A percentile compares a stretch with the other conserved stretches of the same genome.
These are phyloP conservation scores for Odocoileus virginianus DNA, from an alignment of 2,113 vertebrate genomes.

Conservation along the genomic window DNA sequence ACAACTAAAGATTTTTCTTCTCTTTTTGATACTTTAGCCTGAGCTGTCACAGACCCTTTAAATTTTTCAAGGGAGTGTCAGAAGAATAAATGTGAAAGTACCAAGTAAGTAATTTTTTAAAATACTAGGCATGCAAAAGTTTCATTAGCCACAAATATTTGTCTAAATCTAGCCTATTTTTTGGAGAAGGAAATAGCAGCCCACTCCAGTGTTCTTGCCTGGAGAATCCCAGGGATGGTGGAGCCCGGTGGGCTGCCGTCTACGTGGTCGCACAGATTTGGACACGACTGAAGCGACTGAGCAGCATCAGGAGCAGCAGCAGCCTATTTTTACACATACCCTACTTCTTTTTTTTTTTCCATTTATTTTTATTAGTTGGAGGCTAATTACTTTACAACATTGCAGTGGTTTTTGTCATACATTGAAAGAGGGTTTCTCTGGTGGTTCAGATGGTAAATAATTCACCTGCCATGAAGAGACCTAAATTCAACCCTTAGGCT, in stretches of 20 bases:
- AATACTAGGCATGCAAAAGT: not conserved
- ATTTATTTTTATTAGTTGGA: too few relatives aligned
- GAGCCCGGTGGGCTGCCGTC: too few relatives aligned
- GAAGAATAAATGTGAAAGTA: not conserved
- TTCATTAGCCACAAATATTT: not conserved
- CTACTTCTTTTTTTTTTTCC: not conserved
- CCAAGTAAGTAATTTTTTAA: not conserved
- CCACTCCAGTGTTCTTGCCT: too few relatives aligned
- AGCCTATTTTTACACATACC: not conserved
- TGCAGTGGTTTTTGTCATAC: too few relatives aligned
- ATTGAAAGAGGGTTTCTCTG: not conserved
- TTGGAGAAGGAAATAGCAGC: not conserved
- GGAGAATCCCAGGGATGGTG: too few relatives aligned
- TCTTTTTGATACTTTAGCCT: conserved; percentile 34
- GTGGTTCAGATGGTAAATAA: not conserved
- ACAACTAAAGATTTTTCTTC: conserved; percentile 13
- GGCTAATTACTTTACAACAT: too few relatives aligned
- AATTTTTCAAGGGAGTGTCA: conserved; percentile 5
- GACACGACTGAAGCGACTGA: too few relatives aligned
- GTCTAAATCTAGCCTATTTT: not conserved
- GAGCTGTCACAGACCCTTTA: not conserved
- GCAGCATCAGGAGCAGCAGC: too few relatives aligned
- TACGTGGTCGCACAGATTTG: too few relatives aligned
- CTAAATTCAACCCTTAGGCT: not conserved
- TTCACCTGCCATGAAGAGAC: not conserved